phyloP scores from a whole-genome alignment of 2,113 vertebrate species.

The Piprites chloris region DNA sequence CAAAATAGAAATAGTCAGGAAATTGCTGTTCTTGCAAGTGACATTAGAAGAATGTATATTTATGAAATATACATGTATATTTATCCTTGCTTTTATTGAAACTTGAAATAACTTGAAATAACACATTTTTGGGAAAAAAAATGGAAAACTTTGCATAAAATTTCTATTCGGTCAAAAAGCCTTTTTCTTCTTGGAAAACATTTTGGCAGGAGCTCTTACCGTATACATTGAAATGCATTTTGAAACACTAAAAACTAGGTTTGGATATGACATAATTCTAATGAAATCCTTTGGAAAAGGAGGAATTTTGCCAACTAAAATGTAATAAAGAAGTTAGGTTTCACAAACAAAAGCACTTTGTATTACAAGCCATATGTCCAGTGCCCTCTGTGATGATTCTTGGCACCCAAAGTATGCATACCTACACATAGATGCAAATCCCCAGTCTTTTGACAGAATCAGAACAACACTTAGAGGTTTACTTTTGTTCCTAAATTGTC shows the following conservation, averaged over 20 bases:
- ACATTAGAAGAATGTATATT: background rate
- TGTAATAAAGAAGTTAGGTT: background rate
- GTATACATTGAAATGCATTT: background rate
- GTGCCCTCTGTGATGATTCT: background rate
- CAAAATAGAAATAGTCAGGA: background rate
- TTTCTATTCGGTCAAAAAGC: background rate
- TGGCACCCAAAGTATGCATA: background rate
- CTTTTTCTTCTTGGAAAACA: background rate
- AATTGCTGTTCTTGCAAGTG: background rate
- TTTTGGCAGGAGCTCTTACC: background rate
- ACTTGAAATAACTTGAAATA: background rate
- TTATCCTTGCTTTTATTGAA: background rate
- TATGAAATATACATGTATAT: background rate
- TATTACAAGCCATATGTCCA: background rate
- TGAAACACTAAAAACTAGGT: background rate
- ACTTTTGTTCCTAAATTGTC: background rate
- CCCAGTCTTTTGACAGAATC: background rate
- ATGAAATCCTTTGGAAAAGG: background rate
- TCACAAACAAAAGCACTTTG: background rate
- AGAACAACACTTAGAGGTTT: background rate
- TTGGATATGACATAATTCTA: background rate
- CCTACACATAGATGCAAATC: background rate
- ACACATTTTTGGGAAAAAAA: background rate
- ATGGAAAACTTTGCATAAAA: background rate
- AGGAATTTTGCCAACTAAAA: background rate